phyloP scores from a whole-genome alignment of 2,797 vertebrate genomes.

The Epinephelus malabaricus region DNA sequence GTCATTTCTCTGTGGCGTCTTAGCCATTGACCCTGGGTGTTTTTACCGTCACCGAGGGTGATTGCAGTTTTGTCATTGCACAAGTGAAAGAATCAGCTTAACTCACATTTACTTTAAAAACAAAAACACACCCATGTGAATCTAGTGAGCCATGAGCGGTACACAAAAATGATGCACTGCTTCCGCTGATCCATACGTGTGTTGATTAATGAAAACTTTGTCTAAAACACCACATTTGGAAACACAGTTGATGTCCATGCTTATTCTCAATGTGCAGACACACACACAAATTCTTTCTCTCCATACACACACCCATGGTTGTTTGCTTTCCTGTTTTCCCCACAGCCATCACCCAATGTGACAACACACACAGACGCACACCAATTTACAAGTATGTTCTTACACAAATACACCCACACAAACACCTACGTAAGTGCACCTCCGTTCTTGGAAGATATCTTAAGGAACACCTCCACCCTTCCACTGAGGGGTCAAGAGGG shows the following conservation, averaged over 20 bases:
- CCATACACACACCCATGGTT: conserved; percentile 34
- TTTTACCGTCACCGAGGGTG: too few species aligned
- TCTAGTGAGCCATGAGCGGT: background rate
- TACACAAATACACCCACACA: conserved; percentile 15
- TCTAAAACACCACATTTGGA: background rate
- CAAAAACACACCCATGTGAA: background rate
- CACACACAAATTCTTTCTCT: background rate
- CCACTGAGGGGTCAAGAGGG: conserved; percentile 47
- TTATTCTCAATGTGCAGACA: background rate
- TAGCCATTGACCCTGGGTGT: too few species aligned
- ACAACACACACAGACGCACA: conserved; percentile 35
- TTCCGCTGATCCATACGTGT: background rate
- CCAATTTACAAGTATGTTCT: background rate
- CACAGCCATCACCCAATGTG: conserved; percentile 43
- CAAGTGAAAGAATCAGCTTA: background rate
- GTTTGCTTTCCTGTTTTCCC: conserved; percentile 82
- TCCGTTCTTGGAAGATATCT: conserved; percentile 58
- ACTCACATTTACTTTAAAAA: background rate
- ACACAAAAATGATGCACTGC: conserved; percentile 1
- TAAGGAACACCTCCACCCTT: conserved; percentile 73
- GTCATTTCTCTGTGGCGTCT: too few species aligned
- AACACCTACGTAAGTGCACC: conserved; percentile 49
- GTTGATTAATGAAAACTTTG: background rate
- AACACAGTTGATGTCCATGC: background rate
- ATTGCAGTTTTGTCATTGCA: background rate